Conservation (phyloP, 2,888 invertebrate species). For the Spicauda simplicius region DNA sequence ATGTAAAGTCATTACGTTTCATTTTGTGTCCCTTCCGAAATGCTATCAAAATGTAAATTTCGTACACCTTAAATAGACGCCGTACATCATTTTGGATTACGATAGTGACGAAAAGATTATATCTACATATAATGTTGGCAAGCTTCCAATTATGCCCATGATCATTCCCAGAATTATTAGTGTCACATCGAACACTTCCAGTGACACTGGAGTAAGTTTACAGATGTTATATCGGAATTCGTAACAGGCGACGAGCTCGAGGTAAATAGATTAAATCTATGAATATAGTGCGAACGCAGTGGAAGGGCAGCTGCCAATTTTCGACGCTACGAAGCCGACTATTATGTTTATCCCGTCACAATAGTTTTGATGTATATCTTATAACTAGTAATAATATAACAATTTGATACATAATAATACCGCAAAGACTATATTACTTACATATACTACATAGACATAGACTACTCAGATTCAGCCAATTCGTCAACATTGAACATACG, state of each 20-base stretch:
- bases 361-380: neutral
- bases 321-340: neutral
- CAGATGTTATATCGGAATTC: neutral
- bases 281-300: neutral
- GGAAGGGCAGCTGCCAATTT: neutral
- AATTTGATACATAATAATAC: too few relatives aligned
- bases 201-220: slow-evolving; percentile 34
- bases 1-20: neutral
- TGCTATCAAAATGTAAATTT: slow-evolving; percentile 3
- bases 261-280: neutral
- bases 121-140: slow-evolving; percentile 46
- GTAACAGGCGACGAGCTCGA: slow-evolving; percentile 1
- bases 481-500: too few relatives aligned
- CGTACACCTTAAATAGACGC: slow-evolving; percentile 13
- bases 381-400: too few relatives aligned
- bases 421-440: too few relatives aligned
- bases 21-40: slow-evolving; percentile 3
- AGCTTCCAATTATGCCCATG: slow-evolving; percentile 44
- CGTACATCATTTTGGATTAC: slow-evolving; percentile 37
- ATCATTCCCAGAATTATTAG: slow-evolving; percentile 48
- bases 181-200: slow-evolving; percentile 42
- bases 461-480: too few relatives aligned
- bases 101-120: slow-evolving; percentile 49
- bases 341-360: neutral
- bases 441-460: too few relatives aligned